These are phyloP conservation scores for Phragmatobia fuliginosa DNA, from an alignment of 2,888 invertebrate genomes.

Conservation along the genomic window DNA sequence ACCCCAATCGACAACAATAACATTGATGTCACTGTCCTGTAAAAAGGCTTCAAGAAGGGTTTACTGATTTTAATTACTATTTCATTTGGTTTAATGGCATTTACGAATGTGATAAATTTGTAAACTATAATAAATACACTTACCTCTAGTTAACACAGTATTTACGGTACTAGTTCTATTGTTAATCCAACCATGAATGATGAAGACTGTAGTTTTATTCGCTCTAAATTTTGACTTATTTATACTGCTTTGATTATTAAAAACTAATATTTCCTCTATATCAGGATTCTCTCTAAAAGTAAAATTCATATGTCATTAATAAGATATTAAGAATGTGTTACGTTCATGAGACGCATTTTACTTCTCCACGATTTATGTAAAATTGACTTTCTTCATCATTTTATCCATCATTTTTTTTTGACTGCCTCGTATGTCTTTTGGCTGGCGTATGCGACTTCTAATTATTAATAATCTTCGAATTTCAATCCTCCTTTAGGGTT, in stretches of 20 bases:
- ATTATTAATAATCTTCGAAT: too few relatives aligned
- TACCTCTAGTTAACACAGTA: slow-evolving; percentile 19
- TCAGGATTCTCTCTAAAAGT: slow-evolving; percentile 8
- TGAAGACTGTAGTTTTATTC: slow-evolving; percentile 12
- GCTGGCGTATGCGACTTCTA: too few relatives aligned
- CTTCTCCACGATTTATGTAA: not conserved
- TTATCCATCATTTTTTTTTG: not conserved
- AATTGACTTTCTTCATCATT: not conserved
- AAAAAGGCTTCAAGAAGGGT: slow-evolving; percentile 63
- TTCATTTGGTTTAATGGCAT: too few relatives aligned
- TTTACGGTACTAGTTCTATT: slow-evolving; percentile 14
- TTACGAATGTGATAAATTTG: not conserved
- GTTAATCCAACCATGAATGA: slow-evolving; percentile 29
- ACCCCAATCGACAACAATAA: slow-evolving; percentile 79
- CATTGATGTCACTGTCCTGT: slow-evolving; percentile 65
- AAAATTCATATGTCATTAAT: not conserved
- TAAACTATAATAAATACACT: not conserved
- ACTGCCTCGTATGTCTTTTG: too few relatives aligned
- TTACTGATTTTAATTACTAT: too few relatives aligned
- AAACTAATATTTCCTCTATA: slow-evolving; percentile 5
- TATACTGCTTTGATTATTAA: slow-evolving; percentile 8
- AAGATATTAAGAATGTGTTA: not conserved
- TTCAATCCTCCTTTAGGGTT: too few relatives aligned
- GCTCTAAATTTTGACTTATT: slow-evolving; percentile 13
- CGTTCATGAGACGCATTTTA: not conserved